phyloP scores from a whole-genome alignment of 1,140 invertebrate genomes.

The Aphis craccivora region DNA sequence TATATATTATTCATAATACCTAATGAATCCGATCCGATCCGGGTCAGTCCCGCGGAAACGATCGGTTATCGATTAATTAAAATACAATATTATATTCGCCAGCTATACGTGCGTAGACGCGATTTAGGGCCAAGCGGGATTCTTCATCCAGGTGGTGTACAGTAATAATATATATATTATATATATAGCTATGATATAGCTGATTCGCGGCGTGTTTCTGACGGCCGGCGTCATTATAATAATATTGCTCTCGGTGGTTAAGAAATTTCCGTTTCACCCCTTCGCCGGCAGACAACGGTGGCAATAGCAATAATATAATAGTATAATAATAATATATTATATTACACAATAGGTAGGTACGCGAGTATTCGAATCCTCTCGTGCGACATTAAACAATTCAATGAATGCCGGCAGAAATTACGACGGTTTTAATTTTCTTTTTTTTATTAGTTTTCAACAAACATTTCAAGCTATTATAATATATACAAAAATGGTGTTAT shows the following conservation, averaged over 20 bases:
- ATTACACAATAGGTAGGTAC: background rate
- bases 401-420: background rate
- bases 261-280: slow-evolving; percentile 16
- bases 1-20: background rate
- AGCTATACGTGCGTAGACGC: too few species aligned
- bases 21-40: slow-evolving; percentile 11
- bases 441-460: slow-evolving; percentile 1
- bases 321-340: background rate
- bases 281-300: background rate
- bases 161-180: background rate
- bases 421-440: background rate
- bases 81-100: background rate
- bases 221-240: background rate
- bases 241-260: background rate
- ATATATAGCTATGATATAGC: background rate
- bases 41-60: slow-evolving; percentile 18
- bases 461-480: background rate
- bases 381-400: background rate
- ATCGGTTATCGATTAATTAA: slow-evolving; percentile 16
- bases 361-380: background rate
- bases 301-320: too few species aligned
- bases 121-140: background rate
- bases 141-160: slow-evolving; percentile 18
- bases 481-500: background rate
- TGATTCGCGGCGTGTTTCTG: background rate